These are phyloP conservation scores for Sabatieria punctata DNA, from an alignment of 2,888 invertebrate genomes.

Conservation along the genomic window DNA sequence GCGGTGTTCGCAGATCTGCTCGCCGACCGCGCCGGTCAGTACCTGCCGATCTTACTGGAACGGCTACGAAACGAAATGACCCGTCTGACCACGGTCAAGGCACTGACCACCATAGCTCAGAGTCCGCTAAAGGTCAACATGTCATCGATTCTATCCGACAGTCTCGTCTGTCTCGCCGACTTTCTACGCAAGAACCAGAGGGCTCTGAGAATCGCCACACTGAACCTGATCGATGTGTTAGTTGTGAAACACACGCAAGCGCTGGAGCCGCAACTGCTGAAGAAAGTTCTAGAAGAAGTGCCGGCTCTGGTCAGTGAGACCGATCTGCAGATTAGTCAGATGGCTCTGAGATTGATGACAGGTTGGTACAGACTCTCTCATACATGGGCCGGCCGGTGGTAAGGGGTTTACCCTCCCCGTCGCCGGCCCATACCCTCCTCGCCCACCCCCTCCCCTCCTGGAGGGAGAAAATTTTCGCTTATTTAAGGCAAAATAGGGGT, in stretches of 20 bases:
- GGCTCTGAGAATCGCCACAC: slow-evolving; percentile 71
- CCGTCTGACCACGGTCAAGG: slow-evolving; percentile 82
- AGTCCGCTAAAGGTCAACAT: slow-evolving; percentile 61
- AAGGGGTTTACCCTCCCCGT: too few relatives aligned
- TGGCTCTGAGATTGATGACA: slow-evolving; percentile 20
- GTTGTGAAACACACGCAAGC: slow-evolving; percentile 56
- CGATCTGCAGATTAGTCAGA: slow-evolving; percentile 87
- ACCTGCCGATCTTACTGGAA: slow-evolving; percentile 84
- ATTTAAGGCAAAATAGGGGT: too few relatives aligned
- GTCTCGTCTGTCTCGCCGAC: slow-evolving; percentile 74
- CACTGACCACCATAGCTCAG: slow-evolving; percentile 43
- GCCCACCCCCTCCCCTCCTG: too few relatives aligned
- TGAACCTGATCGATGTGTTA: slow-evolving; percentile 71
- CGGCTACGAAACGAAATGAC: slow-evolving; percentile 91
- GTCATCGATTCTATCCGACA: slow-evolving; percentile 49
- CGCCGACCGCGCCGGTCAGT: slow-evolving; percentile 54
- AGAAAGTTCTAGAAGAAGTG: slow-evolving; percentile 53
- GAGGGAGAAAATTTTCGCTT: too few relatives aligned
- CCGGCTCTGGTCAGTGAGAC: slow-evolving; percentile 77
- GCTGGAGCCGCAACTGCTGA: neutral
- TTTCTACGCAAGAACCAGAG: slow-evolving; percentile 91
- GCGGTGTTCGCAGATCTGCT: slow-evolving; percentile 75
- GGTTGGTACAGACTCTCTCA: too few relatives aligned
- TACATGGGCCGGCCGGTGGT: too few relatives aligned
- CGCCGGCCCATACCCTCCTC: too few relatives aligned